Conservation (phyloP, 1,140 invertebrate species). For the Phenacoccus solenopsis region DNA sequence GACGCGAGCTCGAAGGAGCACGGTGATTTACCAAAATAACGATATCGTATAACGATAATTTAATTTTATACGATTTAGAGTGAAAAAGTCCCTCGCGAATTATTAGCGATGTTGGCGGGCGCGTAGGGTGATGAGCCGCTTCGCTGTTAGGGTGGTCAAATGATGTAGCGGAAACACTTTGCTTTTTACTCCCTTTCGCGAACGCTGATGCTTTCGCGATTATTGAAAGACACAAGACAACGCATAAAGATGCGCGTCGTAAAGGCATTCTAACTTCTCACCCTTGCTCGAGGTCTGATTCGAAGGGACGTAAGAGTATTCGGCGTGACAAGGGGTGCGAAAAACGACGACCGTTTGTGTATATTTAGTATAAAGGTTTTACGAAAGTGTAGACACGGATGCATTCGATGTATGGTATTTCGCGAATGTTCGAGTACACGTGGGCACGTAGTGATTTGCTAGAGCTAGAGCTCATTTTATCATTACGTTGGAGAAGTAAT, state of each 20-base stretch:
- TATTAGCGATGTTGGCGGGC: not conserved
- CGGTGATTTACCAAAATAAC: not conserved
- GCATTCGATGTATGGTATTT: no score
- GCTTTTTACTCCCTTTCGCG: not conserved
- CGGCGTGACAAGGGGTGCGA: no score
- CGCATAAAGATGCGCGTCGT: not conserved
- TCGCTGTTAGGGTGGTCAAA: not conserved
- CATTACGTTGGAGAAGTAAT: no score
- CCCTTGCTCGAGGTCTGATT: no score
- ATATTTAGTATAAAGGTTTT: no score
- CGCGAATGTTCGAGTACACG: no score
- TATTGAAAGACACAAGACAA: not conserved
- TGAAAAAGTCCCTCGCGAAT: not conserved
- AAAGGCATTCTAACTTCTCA: not conserved
- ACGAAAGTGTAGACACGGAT: no score
- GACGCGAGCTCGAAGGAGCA: not conserved
- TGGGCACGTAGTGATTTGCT: no score
- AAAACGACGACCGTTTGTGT: no score
- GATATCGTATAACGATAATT: not conserved
- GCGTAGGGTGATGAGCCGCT: not conserved
- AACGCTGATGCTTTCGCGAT: not conserved
- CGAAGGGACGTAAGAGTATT: no score
- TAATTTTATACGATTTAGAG: not conserved
- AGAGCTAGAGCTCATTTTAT: no score
- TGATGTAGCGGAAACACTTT: not conserved